Evolutionary conservation across 2,113 vertebrate genomes (phyloP).

Genomic region (Platichthys stellatus): DNA sequence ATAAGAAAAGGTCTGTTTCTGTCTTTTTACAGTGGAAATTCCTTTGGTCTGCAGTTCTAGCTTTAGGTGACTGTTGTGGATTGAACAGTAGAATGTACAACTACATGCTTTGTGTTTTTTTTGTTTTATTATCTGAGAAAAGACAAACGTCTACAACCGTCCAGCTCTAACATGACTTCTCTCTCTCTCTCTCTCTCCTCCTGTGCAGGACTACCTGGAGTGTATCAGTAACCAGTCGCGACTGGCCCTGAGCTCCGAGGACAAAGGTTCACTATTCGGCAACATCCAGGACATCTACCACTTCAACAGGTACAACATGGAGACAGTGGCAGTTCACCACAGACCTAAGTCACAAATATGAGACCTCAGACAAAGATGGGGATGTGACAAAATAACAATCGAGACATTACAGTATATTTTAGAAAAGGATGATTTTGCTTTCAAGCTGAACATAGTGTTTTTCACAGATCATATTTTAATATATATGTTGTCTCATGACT

Average conservation of each 20-base stretch:
- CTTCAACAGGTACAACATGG: slow-evolving; percentile 91
- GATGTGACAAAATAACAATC: background rate
- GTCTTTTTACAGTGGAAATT: too few relatives aligned
- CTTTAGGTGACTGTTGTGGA: too few relatives aligned
- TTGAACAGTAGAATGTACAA: too few relatives aligned
- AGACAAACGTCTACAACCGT: background rate
- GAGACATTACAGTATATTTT: background rate
- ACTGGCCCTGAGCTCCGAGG: slow-evolving; percentile 88
- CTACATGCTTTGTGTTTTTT: background rate
- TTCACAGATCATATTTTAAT: too few relatives aligned
- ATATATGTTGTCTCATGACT: too few relatives aligned
- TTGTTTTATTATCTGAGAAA: too few relatives aligned
- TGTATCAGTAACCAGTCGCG: slow-evolving; percentile 91
- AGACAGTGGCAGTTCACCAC: background rate
- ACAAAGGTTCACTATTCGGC: slow-evolving; percentile 92
- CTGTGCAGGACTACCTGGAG: slow-evolving; percentile 91
- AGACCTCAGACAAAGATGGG: background rate
- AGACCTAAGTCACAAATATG: too few relatives aligned
- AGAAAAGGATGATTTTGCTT: too few relatives aligned
- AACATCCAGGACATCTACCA: slow-evolving; percentile 95
- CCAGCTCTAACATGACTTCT: slow-evolving; percentile 14
- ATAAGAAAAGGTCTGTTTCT: too few relatives aligned
- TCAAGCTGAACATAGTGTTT: too few relatives aligned
- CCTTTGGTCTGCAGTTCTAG: too few relatives aligned
- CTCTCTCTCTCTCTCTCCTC: background rate